Evolutionary conservation across 2,113 vertebrate species (phyloP), one percentile per base, ranked within the genome.

Genomic region (Hystrix brachyura): DNA sequence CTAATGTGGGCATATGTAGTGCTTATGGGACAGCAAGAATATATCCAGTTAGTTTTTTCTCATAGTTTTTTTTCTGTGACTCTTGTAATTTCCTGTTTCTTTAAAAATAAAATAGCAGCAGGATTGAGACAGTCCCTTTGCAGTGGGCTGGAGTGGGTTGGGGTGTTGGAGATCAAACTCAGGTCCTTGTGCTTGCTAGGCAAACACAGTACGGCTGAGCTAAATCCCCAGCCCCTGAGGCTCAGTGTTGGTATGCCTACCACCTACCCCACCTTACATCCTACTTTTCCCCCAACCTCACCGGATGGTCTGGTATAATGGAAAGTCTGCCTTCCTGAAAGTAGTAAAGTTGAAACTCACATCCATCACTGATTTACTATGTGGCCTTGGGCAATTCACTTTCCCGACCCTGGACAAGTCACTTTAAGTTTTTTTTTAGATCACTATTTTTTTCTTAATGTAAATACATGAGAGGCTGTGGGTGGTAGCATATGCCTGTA

Each of bases 301-400:
- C 23, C 38, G 69, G 48, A 82, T 59, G 57, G 62, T 86, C 32
- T 85, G 48, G 7, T 79, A 18, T n/a, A 43, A 69, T 83, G 85
- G 46, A n/a, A 97, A 79, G 34, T 83, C 48, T 89, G 53, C 43
- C 72, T 91, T 86, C 38, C 46, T 80, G 83, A 94, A 94, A 93
- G 43, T 60, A 51, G 34, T 96, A 51, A 89, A 46, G 34, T 62
- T 86, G 38, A 78, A 92, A 64, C 46, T 81, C 46, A 90, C 15
- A 7, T 74, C 17, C 29, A 14, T 86, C 43, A 51, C 91, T 90
- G n/a, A 82, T 51, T 94, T 60, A 57, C 64, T 87, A 0, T 71
- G 10, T 71, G 79, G 85, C 57, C 79, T 67, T 87, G n/a, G 67
- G 60, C 7, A 12, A 71, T 34, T 93, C 60, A 51, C 32, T 71